A percentile compares a stretch with the other conserved stretches of the same genome.
Evolutionary conservation across 2,113 vertebrate genomes (phyloP).

Genomic region (Etheostoma cragini): DNA sequence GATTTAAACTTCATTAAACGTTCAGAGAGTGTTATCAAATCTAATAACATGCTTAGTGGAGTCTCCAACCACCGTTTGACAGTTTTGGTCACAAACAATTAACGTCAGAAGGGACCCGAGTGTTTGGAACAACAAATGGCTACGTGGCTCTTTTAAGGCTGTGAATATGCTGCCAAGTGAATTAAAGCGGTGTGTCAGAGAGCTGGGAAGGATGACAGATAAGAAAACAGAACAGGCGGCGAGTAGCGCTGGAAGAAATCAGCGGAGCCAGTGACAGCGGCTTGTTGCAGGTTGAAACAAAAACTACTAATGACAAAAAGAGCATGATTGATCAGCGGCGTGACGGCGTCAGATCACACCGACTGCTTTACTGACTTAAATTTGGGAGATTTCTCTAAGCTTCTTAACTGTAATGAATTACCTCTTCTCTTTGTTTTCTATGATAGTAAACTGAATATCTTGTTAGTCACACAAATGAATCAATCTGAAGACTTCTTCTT

Average conservation of each 20-base stretch:
- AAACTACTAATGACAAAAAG: conserved; percentile 4
- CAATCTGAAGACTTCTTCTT: too few relatives aligned
- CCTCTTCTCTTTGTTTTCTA: neutral
- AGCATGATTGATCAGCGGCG: neutral
- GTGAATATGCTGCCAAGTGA: conserved; percentile 37
- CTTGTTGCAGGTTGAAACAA: conserved; percentile 12
- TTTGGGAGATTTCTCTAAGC: neutral
- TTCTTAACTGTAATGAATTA: neutral
- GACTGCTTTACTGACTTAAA: neutral
- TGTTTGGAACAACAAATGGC: conserved; percentile 30
- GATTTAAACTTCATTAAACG: conserved; percentile 50
- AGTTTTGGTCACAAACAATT: conserved; percentile 49
- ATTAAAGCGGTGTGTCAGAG: conserved; percentile 7
- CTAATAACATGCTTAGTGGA: conserved; percentile 59
- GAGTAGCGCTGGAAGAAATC: conserved; percentile 4
- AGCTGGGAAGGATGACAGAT: conserved; percentile 12
- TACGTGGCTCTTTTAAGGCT: conserved; percentile 14
- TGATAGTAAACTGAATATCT: too few relatives aligned
- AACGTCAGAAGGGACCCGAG: conserved; percentile 33
- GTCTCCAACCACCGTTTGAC: conserved; percentile 48
- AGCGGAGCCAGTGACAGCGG: conserved; percentile 28
- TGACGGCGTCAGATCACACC: neutral
- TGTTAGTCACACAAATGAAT: too few relatives aligned
- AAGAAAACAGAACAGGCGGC: conserved; percentile 9
- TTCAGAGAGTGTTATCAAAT: conserved; percentile 53